Evolutionary conservation across 2,888 invertebrate genomes (phyloP).

Genomic region (Drosophila kanekoi): DNA sequence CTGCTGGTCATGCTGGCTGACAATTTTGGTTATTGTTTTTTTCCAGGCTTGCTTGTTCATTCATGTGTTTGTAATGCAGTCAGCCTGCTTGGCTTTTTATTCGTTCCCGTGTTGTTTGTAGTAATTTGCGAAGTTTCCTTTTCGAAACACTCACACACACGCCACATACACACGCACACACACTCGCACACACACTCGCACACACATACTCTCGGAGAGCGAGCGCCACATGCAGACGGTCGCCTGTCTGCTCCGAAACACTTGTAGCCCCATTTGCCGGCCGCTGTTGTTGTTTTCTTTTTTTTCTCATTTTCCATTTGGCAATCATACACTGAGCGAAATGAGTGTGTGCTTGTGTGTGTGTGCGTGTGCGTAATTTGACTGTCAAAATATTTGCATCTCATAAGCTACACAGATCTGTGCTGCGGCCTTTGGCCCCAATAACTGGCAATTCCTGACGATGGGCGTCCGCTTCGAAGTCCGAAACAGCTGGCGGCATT

Average conservation of each 20-base stretch:
- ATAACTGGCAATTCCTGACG: background rate
- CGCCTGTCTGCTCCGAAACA: constrained; percentile 57
- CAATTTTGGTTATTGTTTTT: constrained; percentile 12
- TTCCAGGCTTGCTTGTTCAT: constrained; percentile 47
- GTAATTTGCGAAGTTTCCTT: constrained; percentile 76
- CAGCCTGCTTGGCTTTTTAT: constrained; percentile 34
- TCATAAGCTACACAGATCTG: constrained; percentile 55
- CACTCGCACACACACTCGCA: background rate
- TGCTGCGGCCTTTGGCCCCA: constrained; percentile 13
- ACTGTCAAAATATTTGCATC: constrained; percentile 68
- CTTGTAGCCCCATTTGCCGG: constrained; percentile 64
- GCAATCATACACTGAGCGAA: constrained; percentile 45
- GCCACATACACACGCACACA: background rate
- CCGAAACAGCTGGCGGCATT: constrained; percentile 65
- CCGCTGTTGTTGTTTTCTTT: constrained; percentile 26
- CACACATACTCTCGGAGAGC: background rate
- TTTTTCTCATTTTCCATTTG: constrained; percentile 28
- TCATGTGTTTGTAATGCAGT: constrained; percentile 69
- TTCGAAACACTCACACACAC: constrained; percentile 45
- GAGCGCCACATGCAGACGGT: constrained; percentile 29
- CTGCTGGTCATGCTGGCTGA: constrained; percentile 15
- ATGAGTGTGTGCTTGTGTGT: constrained; percentile 2
- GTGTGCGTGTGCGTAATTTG: constrained; percentile 36
- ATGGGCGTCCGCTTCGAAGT: constrained; percentile 12
- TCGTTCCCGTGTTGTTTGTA: constrained; percentile 52